phyloP scores from a whole-genome alignment of 2,888 invertebrate genomes.

The Ypsolopha sequella region DNA sequence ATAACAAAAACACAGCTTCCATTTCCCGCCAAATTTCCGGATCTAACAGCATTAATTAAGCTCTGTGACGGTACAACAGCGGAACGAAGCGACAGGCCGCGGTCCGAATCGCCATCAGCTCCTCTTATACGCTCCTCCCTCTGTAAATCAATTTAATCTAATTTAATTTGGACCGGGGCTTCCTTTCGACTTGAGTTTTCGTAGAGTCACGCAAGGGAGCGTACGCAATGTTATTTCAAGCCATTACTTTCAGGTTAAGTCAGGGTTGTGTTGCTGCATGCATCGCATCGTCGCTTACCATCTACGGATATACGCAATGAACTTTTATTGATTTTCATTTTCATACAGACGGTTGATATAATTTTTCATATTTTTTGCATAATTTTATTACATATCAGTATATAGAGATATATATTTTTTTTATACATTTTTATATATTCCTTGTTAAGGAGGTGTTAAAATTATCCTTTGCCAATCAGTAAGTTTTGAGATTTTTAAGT shows the following conservation, averaged over 20 bases:
- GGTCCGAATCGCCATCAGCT: conserved; percentile 23
- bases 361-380: no score
- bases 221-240: conserved; percentile 19
- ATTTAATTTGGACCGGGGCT: conserved; percentile 60
- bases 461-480: no score
- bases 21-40: conserved; percentile 54
- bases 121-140: conserved; percentile 40
- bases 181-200: conserved; percentile 32
- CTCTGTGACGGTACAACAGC: conserved; percentile 30
- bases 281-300: no score
- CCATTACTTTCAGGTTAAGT: conserved; percentile 16
- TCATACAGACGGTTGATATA: no score
- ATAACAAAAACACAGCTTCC: conserved; percentile 10
- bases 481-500: no score
- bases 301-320: no score
- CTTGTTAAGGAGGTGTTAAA: no score
- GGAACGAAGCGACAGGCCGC: conserved; percentile 26
- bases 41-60: conserved; percentile 63
- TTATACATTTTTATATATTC: no score
- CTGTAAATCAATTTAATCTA: conserved; percentile 69
- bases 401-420: no score
- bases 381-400: no score
- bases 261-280: neutral
- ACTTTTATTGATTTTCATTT: no score
- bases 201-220: conserved; percentile 45